A percentile compares a stretch with the other conserved stretches of the same genome.
Conservation (phyloP, 2,888 invertebrate species). For the Branchipolynoe longqiensis region DNA sequence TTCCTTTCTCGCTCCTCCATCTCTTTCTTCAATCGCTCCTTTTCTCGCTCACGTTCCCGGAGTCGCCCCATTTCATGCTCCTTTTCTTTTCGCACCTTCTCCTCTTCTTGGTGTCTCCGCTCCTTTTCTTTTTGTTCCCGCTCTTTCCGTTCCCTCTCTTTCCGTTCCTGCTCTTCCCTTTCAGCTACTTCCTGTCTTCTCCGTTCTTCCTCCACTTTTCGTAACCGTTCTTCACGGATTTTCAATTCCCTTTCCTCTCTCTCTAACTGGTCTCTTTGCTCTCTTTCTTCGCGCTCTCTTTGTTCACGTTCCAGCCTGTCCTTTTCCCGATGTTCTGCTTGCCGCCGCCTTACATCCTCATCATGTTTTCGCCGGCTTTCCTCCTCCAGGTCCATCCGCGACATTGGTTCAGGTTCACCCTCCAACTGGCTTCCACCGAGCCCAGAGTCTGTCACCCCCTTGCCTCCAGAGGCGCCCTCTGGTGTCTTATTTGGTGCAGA, state of each 20-base stretch:
- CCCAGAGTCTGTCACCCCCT: constrained; percentile 57
- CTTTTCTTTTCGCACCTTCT: neutral
- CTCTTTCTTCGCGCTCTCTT: constrained; percentile 19
- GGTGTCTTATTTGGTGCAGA: constrained; percentile 21
- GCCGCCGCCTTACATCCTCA: neutral
- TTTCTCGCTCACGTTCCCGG: constrained; percentile 11
- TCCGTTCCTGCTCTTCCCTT: constrained; percentile 23
- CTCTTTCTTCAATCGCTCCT: constrained; percentile 13
- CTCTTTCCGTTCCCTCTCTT: constrained; percentile 4
- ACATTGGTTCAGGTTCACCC: constrained; percentile 22
- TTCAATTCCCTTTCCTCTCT: constrained; percentile 27
- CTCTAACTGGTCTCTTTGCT: too few species aligned
- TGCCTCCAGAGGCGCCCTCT: neutral
- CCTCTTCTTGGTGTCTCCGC: neutral
- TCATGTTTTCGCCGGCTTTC: neutral
- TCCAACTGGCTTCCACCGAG: constrained; percentile 29
- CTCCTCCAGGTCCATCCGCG: neutral
- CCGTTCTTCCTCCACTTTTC: neutral
- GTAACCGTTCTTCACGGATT: neutral
- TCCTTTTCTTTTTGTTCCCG: neutral
- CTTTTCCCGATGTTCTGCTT: constrained; percentile 14
- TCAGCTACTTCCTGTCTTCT: neutral
- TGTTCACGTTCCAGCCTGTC: neutral
- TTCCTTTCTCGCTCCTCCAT: constrained; percentile 21
- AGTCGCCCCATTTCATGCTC: constrained; percentile 31